Conservation (phyloP, 2,888 invertebrate species). For the Aspidiotus rigidus region DNA sequence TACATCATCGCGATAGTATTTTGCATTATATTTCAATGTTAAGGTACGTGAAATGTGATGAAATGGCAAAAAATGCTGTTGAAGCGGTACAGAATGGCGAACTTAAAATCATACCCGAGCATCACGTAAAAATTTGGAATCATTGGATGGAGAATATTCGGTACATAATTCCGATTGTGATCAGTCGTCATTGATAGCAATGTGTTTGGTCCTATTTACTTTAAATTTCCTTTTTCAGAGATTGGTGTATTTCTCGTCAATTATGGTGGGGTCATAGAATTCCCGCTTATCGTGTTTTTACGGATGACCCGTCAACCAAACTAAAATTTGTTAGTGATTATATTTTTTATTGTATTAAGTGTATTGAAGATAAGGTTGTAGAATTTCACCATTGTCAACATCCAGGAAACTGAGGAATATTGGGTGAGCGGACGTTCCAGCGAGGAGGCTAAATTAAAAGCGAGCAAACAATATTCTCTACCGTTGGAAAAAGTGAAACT, state of each 20-base stretch:
- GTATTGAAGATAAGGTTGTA: too few relatives aligned
- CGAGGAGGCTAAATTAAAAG: slow-evolving; percentile 70
- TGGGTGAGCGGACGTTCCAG: slow-evolving; percentile 54
- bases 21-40: neutral
- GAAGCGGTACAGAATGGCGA: slow-evolving; percentile 68
- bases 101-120: slow-evolving; percentile 80
- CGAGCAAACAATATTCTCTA: slow-evolving; percentile 58
- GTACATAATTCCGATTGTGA: slow-evolving; percentile 41
- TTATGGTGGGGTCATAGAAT: slow-evolving; percentile 99
- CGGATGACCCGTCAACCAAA: slow-evolving; percentile 4
- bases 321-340: slow-evolving; percentile 1
- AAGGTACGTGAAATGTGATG: slow-evolving; percentile 75
- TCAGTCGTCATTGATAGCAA: too few relatives aligned
- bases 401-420: slow-evolving; percentile 45
- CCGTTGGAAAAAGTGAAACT: slow-evolving; percentile 50
- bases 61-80: slow-evolving; percentile 80
- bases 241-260: slow-evolving; percentile 98
- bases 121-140: slow-evolving; percentile 87
- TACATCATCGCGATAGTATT: neutral
- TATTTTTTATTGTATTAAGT: too few relatives aligned
- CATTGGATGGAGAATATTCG: slow-evolving; percentile 90
- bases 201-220: neutral
- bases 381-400: neutral
- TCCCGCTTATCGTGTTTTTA: slow-evolving; percentile 74
- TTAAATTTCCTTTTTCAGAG: slow-evolving; percentile 48